Evolutionary conservation across 1,140 invertebrate genomes (phyloP), one percentile per base, ranked within the genome.

Genomic region (Ericerus pela): DNA sequence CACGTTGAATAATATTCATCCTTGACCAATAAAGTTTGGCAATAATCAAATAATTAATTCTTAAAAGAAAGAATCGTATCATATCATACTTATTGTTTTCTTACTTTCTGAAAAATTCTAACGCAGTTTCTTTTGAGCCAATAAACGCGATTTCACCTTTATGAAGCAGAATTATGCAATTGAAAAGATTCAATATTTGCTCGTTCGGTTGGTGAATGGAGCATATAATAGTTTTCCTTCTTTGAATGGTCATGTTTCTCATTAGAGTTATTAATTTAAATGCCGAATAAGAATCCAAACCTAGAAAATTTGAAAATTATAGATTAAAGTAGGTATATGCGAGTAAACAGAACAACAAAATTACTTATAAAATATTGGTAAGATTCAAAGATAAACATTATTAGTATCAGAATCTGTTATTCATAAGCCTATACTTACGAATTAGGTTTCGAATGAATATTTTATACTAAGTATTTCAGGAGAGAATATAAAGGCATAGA

Each of bases 131-230:
- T 1, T 78, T 76, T 1, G 79, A 76, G 4, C 94, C 94, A 52
- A 87, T 79, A 62, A 84, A 97, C 0, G 88, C 92, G 1, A 93
- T 81, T 58, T 87, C 73, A 0, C 94, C 93, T 68, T 96, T 88
- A 14, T 89, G 85, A 58, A 97, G 67, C 1, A 96, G 70, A 56
- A 94, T 79, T 6, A 96, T 71, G 60, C 84, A 81, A 64, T 92
- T 81, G 68, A 97, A 97, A 68, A 88, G 75, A 1, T 80, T 78
- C 65, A 92, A 95, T 28, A 96, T 75, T 62, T 92, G 84, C 0
- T 87, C 91, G n/a, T 88, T 92, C 0, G 95, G 94, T 69, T 97
- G 95, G 70, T 98, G 94, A 61, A 98, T 96, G 12, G 93, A 96
- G 65, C 89, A 93, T 20, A 98, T 70, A 2, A 98, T 83, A 0